phyloP scores from a whole-genome alignment of 1,140 invertebrate genomes.

The Drosophila parvula region DNA sequence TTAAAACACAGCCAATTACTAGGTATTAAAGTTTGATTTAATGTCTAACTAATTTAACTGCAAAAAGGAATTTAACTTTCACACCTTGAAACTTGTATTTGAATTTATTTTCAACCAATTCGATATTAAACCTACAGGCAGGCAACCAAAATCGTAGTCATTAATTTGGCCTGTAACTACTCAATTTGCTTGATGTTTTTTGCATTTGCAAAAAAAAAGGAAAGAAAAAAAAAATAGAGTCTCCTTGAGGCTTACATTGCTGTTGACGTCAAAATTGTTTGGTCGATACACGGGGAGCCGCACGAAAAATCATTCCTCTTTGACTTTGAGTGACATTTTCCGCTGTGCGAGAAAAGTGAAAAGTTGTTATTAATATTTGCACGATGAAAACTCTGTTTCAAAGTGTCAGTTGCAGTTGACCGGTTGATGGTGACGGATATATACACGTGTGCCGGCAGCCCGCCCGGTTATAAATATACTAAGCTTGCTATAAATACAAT shows the following conservation, averaged over 20 bases:
- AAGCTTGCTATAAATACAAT: conserved; percentile 23
- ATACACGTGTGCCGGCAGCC: conserved; percentile 19
- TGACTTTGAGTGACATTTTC: conserved; percentile 81
- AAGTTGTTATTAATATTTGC: conserved; percentile 74
- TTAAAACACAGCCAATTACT: neutral
- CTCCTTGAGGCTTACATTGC: conserved; percentile 35
- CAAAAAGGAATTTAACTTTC: conserved; percentile 67
- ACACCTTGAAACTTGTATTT: conserved; percentile 45
- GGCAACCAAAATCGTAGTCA: conserved; percentile 20
- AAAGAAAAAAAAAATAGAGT: conserved; percentile 2
- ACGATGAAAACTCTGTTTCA: conserved; percentile 58
- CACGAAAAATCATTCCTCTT: conserved; percentile 54
- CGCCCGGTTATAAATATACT: conserved; percentile 10
- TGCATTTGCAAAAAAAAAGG: neutral
- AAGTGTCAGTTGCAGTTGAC: conserved; percentile 42
- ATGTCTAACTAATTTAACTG: conserved; percentile 28
- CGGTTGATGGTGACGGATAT: conserved; percentile 49
- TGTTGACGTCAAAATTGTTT: conserved; percentile 65
- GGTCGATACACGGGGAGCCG: conserved; percentile 53
- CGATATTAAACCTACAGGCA: conserved; percentile 43
- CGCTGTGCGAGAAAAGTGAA: conserved; percentile 71
- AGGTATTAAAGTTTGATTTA: conserved; percentile 33
- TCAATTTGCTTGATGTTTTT: conserved; percentile 51
- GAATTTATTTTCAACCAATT: conserved; percentile 26
- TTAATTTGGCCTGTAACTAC: conserved; percentile 59